phyloP scores from a whole-genome alignment of 1,140 invertebrate species.

The Popillia japonica region DNA sequence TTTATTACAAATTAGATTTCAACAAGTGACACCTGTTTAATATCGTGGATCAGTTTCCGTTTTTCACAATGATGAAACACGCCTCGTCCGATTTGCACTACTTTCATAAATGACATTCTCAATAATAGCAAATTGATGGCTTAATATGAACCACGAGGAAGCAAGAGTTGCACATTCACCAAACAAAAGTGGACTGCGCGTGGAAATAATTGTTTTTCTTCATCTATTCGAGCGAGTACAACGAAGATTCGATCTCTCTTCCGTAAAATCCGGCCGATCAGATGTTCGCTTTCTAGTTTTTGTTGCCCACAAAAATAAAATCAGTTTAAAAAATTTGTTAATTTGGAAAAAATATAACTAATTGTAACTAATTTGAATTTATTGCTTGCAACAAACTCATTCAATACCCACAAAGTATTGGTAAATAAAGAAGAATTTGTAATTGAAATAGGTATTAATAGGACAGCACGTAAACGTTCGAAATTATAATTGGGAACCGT shows the following conservation, averaged over 20 bases:
- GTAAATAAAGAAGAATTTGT: conserved; percentile 7
- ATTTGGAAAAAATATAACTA: neutral
- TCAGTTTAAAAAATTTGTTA: conserved; percentile 5
- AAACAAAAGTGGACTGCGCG: neutral
- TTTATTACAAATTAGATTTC: neutral
- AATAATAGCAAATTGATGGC: neutral
- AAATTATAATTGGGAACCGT: conserved; percentile 28
- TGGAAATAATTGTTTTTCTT: conserved; percentile 27
- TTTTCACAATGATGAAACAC: neutral
- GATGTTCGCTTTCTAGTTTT: conserved; percentile 19
- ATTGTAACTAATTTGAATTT: conserved; percentile 3
- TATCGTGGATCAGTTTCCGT: neutral
- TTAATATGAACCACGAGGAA: conserved; percentile 10
- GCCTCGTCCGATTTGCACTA: neutral
- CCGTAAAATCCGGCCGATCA: neutral
- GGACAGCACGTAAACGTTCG: conserved; percentile 2
- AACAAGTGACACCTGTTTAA: neutral
- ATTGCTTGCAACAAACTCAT: neutral
- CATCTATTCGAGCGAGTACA: neutral
- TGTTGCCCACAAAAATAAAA: neutral
- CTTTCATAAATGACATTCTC: conserved; percentile 17
- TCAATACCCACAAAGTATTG: neutral
- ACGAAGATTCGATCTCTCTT: neutral
- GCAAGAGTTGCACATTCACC: neutral
- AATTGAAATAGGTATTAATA: conserved; percentile 33